phyloP scores from a whole-genome alignment of 2,797 vertebrate species.

The Sebastes iracundus region DNA sequence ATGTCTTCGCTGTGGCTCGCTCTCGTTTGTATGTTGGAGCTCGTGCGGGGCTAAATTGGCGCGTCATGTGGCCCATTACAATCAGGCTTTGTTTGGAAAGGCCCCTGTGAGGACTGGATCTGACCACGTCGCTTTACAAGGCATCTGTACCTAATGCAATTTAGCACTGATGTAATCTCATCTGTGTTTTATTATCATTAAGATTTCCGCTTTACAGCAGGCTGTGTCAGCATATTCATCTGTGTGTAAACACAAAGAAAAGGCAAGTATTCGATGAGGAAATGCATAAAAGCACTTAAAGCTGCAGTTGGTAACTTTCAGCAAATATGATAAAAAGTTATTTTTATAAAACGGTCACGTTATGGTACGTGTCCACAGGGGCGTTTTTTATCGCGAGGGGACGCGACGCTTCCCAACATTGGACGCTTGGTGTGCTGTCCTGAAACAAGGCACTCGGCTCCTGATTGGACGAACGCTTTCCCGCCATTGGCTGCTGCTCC shows the following conservation, averaged over 20 bases:
- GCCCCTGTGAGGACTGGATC: slow-evolving; percentile 38
- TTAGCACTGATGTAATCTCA: slow-evolving; percentile 46
- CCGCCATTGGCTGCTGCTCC: no score
- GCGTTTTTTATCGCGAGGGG: no score
- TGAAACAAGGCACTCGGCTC: no score
- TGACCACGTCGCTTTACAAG: slow-evolving; percentile 50
- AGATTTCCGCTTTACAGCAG: background rate
- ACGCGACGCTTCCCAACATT: no score
- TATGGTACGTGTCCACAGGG: no score
- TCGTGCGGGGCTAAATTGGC: slow-evolving; percentile 59
- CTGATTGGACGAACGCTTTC: no score
- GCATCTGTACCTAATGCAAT: slow-evolving; percentile 36
- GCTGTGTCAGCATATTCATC: slow-evolving; percentile 20
- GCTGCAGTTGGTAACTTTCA: no score
- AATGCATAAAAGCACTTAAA: background rate
- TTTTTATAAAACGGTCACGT: no score
- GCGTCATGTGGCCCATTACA: slow-evolving; percentile 62
- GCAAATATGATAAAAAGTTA: no score
- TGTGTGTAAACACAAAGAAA: background rate
- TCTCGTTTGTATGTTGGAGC: slow-evolving; percentile 60
- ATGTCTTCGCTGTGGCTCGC: slow-evolving; percentile 42
- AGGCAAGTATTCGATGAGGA: background rate
- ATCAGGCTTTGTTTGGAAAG: slow-evolving; percentile 61
- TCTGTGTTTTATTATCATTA: slow-evolving; percentile 26
- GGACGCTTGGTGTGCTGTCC: no score